phyloP scores from a whole-genome alignment of 1,140 invertebrate genomes.

The Drosophila murphyi region DNA sequence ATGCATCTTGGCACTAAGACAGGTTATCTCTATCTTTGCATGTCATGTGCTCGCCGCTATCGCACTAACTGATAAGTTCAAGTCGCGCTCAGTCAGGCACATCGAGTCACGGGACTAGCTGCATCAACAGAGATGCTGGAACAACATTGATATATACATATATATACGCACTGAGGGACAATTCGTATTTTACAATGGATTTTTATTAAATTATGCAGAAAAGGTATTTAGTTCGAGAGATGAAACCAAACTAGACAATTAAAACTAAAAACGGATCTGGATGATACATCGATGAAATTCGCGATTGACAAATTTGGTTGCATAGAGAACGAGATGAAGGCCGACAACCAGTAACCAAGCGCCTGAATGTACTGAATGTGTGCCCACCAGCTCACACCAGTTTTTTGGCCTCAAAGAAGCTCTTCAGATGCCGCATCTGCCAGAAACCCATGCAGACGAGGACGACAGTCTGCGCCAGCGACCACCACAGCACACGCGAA shows the following conservation, averaged over 20 bases:
- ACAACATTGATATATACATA: constrained; percentile 5
- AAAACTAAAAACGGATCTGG: constrained; percentile 65
- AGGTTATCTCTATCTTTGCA: constrained; percentile 59
- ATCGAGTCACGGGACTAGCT: constrained; percentile 69
- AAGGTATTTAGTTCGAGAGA: constrained; percentile 45
- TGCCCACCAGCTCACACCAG: constrained; percentile 89
- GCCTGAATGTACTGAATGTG: neutral
- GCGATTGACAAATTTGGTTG: constrained; percentile 39
- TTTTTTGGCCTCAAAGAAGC: constrained; percentile 99
- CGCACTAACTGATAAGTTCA: constrained; percentile 55
- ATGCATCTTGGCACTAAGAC: constrained; percentile 43
- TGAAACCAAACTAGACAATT: constrained; percentile 57
- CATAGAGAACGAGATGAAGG: constrained; percentile 43
- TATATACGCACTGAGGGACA: constrained; percentile 1
- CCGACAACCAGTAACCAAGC: constrained; percentile 27
- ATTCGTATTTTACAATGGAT: constrained; percentile 73
- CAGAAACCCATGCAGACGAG: constrained; percentile 97
- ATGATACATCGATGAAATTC: constrained; percentile 69
- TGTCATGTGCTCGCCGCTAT: constrained; percentile 34
- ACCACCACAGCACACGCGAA: constrained; percentile 98
- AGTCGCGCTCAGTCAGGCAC: constrained; percentile 52
- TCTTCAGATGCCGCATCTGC: constrained; percentile 99
- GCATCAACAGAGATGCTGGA: constrained; percentile 37
- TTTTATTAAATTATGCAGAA: constrained; percentile 80
- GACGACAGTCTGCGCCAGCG: constrained; percentile 95